phyloP scores from a whole-genome alignment of 2,888 invertebrate genomes.

The Altica lythri region DNA sequence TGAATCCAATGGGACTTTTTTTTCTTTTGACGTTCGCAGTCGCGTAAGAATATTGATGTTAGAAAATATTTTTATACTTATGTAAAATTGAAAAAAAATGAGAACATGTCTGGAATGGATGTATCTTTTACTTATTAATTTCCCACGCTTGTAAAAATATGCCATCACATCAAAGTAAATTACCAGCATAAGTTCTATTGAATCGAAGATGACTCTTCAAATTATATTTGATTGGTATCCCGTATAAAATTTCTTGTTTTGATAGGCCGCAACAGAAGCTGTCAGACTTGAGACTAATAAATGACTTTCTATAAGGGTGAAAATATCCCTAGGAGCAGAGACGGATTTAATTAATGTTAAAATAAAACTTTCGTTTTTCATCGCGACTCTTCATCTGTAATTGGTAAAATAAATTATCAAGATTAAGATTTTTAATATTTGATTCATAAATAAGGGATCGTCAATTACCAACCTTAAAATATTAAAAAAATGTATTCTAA shows the following conservation, averaged over 20 bases:
- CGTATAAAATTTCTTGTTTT: slow-evolving; percentile 30
- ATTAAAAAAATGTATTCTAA: too few species aligned
- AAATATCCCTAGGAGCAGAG: slow-evolving; percentile 8
- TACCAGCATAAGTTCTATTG: slow-evolving; percentile 11
- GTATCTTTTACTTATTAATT: too few species aligned
- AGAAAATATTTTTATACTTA: not conserved
- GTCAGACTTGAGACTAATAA: slow-evolving; percentile 25
- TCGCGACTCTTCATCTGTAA: too few species aligned
- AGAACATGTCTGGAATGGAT: too few species aligned
- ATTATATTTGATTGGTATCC: slow-evolving; percentile 25
- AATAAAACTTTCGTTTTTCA: too few species aligned
- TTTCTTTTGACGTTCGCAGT: not conserved
- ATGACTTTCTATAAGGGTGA: slow-evolving; percentile 19
- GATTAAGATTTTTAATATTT: too few species aligned
- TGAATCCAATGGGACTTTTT: slow-evolving; percentile 3
- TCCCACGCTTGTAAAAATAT: slow-evolving; percentile 4
- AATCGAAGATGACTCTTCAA: slow-evolving; percentile 15
- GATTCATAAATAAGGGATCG: too few species aligned
- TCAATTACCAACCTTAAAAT: too few species aligned
- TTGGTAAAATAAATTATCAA: too few species aligned
- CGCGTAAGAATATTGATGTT: not conserved
- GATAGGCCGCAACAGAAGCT: slow-evolving; percentile 22
- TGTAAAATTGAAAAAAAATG: too few species aligned
- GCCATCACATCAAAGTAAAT: slow-evolving; percentile 6
- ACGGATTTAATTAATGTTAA: too few species aligned